phyloP scores from a whole-genome alignment of 2,113 vertebrate species.

The Misgurnus anguillicaudatus region DNA sequence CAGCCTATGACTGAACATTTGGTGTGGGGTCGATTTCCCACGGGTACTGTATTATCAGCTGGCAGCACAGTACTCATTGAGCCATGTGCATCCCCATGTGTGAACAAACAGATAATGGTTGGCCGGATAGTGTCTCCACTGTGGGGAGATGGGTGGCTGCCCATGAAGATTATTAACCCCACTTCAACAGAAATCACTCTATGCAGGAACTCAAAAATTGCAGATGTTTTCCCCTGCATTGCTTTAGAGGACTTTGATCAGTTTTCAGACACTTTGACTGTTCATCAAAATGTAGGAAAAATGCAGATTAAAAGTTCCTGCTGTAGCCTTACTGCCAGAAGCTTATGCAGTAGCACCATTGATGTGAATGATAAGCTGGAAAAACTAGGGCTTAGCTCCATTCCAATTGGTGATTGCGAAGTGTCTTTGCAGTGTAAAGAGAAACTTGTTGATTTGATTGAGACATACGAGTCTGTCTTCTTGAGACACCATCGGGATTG shows the following conservation, averaged over 20 bases:
- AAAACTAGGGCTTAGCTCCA: constrained; percentile 13
- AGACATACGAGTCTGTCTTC: not conserved
- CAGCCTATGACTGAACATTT: constrained; percentile 17
- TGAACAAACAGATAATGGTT: constrained; percentile 20
- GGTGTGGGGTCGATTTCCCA: not conserved
- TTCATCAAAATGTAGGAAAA: constrained; percentile 16
- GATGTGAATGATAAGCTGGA: constrained; percentile 4
- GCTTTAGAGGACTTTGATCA: constrained; percentile 49
- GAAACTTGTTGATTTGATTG: constrained; percentile 21
- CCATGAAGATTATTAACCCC: constrained; percentile 45
- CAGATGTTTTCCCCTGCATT: constrained; percentile 48
- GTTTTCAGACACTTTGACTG: not conserved
- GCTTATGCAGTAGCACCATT: not conserved
- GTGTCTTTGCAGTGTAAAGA: not conserved
- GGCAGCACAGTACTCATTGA: constrained; percentile 7
- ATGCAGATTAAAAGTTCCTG: not conserved
- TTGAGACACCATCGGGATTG: not conserved
- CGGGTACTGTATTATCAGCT: not conserved
- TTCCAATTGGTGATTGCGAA: constrained; percentile 32
- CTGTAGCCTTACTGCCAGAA: not conserved
- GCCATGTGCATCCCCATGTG: not conserved
- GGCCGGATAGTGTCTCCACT: constrained; percentile 15
- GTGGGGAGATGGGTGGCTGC: constrained; percentile 38
- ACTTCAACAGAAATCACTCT: constrained; percentile 33
- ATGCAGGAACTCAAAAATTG: constrained; percentile 42